Percentiles rank a stretch among this genome's conserved stretches.
Conservation (phyloP, 2,797 vertebrate genomes). For the Sebastes hubbsi region DNA sequence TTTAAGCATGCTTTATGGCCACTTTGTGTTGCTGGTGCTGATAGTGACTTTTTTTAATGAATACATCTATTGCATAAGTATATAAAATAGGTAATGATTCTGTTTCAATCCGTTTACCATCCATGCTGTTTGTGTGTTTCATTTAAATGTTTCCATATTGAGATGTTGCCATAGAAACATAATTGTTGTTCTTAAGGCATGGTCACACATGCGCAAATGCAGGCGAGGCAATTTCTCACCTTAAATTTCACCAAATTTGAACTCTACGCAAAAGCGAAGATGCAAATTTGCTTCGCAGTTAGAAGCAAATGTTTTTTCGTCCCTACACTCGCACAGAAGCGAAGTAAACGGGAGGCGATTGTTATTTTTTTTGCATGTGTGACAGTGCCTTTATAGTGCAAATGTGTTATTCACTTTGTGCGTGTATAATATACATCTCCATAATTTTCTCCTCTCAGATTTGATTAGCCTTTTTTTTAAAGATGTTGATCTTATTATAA, state of each 20-base stretch:
- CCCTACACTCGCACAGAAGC: too few relatives aligned
- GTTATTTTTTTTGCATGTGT: neutral
- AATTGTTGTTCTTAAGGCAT: rapidly evolving
- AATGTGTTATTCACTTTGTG: neutral
- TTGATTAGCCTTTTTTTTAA: neutral
- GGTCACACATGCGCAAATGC: neutral
- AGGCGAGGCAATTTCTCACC: neutral
- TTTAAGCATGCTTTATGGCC: neutral
- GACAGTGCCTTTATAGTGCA: neutral
- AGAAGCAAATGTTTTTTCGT: too few relatives aligned
- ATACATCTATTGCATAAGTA: neutral
- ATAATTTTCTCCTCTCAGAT: neutral
- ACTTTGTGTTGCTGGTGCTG: neutral
- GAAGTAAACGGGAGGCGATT: neutral
- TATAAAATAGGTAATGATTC: neutral
- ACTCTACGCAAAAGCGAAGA: neutral
- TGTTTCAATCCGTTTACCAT: neutral
- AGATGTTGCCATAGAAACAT: constrained; percentile 38
- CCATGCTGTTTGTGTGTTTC: neutral
- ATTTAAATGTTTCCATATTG: neutral
- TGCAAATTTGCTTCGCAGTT: rapidly evolving
- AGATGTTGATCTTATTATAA: neutral
- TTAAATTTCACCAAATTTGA: neutral
- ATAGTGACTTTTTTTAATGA: neutral
- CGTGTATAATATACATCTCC: neutral